Conservation (phyloP, 1,140 invertebrate genomes). For the Drosophila melanica region DNA sequence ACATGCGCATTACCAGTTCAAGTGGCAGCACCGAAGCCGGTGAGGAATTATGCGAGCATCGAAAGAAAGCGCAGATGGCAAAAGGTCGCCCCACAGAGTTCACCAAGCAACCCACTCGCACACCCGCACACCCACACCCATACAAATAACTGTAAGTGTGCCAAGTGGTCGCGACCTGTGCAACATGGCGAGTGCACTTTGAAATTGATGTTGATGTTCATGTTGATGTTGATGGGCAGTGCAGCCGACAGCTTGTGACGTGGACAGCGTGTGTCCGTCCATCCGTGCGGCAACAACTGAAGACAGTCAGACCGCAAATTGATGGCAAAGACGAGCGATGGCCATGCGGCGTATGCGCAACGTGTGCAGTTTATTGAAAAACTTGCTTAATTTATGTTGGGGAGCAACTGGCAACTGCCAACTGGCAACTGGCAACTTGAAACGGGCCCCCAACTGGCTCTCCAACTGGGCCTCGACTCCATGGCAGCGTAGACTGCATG, state of each 20-base stretch:
- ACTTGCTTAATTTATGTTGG: constrained; percentile 72
- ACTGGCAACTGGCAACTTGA: background rate
- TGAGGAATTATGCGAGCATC: constrained; percentile 49
- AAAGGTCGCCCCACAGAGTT: constrained; percentile 2
- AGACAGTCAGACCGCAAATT: constrained; percentile 20
- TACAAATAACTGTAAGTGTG: constrained; percentile 12
- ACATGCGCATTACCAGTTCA: constrained; percentile 63
- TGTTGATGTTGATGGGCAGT: constrained; percentile 29
- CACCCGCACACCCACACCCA: background rate
- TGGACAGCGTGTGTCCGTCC: background rate
- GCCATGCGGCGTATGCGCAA: constrained; percentile 69
- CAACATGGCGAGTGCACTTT: constrained; percentile 62
- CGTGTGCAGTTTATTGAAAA: constrained; percentile 79
- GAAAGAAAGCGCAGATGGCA: constrained; percentile 19
- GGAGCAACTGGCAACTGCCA: background rate
- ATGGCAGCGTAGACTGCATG: constrained; percentile 12
- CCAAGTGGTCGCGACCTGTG: constrained; percentile 47
- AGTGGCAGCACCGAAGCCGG: constrained; percentile 39
- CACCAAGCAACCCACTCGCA: background rate
- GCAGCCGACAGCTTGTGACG: constrained; percentile 8
- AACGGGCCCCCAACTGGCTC: constrained; percentile 2
- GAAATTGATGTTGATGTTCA: constrained; percentile 53
- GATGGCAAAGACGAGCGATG: constrained; percentile 16
- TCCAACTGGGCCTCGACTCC: too few relatives aligned
- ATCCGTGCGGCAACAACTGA: background rate